Conservation (phyloP, 2,888 invertebrate genomes). For the Galerucella nymphaeae region DNA sequence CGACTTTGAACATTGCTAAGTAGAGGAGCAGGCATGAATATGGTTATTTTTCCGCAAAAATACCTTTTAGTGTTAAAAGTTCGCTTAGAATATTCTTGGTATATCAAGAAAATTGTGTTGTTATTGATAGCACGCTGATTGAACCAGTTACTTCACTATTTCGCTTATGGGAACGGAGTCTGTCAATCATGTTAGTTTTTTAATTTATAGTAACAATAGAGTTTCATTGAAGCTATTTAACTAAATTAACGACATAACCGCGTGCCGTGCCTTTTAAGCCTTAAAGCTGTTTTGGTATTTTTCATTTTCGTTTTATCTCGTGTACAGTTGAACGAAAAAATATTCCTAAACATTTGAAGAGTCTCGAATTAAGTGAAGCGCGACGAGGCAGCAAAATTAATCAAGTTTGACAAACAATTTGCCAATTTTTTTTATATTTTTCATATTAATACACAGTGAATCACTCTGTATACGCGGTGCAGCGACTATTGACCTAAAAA, state of each 20-base stretch:
- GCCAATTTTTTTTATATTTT: neutral
- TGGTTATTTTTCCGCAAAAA: no score
- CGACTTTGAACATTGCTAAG: no score
- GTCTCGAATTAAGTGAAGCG: no score
- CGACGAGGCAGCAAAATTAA: no score
- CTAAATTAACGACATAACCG: constrained; percentile 3
- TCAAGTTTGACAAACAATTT: neutral
- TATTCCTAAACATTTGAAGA: no score
- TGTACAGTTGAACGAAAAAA: no score
- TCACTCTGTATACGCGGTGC: neutral
- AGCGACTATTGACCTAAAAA: neutral
- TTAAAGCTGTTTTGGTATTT: neutral
- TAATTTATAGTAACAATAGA: constrained; percentile 14
- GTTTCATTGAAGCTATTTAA: constrained; percentile 11
- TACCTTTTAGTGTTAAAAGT: no score
- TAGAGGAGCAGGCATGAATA: no score
- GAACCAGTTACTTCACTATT: neutral
- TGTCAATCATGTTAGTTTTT: constrained; percentile 12
- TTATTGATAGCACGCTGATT: neutral
- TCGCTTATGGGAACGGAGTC: neutral
- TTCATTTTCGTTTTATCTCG: neutral
- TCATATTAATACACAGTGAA: neutral
- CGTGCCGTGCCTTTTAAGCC: neutral
- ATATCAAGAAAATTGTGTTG: no score
- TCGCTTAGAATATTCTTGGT: neutral